Evolutionary conservation across 2,797 vertebrate species (phyloP).

Genomic region (Mus spretus): DNA sequence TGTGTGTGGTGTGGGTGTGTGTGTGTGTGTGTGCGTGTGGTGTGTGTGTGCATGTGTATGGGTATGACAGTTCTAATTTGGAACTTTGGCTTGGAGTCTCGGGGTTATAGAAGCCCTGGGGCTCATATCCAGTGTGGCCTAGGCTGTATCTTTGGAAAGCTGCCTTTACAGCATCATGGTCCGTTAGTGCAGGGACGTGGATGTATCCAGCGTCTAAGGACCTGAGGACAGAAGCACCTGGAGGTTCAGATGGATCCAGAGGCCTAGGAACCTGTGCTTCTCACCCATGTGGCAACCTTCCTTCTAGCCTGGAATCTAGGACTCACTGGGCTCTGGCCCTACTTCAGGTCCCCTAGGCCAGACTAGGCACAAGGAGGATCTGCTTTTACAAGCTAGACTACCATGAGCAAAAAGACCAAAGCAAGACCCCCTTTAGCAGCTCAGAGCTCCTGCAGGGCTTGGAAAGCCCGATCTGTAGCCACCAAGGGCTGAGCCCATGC

Average conservation of each 20-base stretch:
- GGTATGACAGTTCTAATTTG: not conserved
- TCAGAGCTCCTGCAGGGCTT: not conserved
- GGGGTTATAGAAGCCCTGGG: not conserved
- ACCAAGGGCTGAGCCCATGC: not conserved
- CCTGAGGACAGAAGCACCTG: not conserved
- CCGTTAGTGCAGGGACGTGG: not conserved
- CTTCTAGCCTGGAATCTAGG: not conserved
- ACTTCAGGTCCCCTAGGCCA: not conserved
- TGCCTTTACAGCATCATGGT: not conserved
- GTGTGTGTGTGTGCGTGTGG: too few relatives aligned
- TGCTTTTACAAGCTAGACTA: too few relatives aligned
- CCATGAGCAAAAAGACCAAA: not conserved
- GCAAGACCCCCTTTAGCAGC: not conserved
- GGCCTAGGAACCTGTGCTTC: not conserved
- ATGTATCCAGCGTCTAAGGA: not conserved
- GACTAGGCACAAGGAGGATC: not conserved
- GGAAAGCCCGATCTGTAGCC: not conserved
- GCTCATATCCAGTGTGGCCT: not conserved
- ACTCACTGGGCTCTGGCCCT: too few relatives aligned
- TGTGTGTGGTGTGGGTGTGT: too few relatives aligned
- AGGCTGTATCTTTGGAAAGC: not conserved
- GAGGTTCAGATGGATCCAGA: not conserved
- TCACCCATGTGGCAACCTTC: too few relatives aligned
- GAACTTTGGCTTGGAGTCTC: not conserved
- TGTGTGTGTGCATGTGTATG: too few relatives aligned